Evolutionary conservation across 2,797 vertebrate genomes (phyloP).

Genomic region (Xerus rutilus): DNA sequence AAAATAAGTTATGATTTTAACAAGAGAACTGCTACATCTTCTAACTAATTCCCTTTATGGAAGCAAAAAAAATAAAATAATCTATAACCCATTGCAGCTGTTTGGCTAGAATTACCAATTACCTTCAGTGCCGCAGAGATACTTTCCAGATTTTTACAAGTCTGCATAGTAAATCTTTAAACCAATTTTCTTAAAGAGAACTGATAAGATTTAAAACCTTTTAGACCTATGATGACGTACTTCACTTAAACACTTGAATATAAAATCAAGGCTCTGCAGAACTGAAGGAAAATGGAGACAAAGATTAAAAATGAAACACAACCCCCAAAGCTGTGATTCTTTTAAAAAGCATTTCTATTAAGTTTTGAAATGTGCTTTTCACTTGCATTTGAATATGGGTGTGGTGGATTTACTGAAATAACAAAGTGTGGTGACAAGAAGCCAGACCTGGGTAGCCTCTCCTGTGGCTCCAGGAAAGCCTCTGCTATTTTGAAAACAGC

Average conservation of each 20-base stretch:
- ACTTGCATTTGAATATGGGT: conserved; percentile 10
- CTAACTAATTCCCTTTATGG: conserved; percentile 67
- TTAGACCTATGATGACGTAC: conserved; percentile 59
- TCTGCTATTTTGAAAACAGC: not conserved
- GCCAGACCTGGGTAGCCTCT: not conserved
- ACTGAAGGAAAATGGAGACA: conserved; percentile 41
- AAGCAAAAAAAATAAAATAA: conserved; percentile 75
- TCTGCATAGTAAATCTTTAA: conserved; percentile 74
- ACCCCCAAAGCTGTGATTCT: conserved; percentile 39
- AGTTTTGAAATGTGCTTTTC: conserved; percentile 56
- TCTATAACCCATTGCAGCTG: not conserved
- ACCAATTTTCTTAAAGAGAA: conserved; percentile 76
- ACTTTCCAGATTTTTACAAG: conserved; percentile 74
- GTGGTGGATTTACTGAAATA: conserved; percentile 7
- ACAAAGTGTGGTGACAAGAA: conserved; percentile 1
- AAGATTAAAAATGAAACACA: conserved; percentile 68
- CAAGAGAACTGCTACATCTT: conserved; percentile 66
- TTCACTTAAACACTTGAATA: conserved; percentile 66
- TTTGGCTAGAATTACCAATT: conserved; percentile 76
- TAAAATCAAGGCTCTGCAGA: conserved; percentile 67
- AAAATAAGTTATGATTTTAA: conserved; percentile 68
- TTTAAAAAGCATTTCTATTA: conserved; percentile 60
- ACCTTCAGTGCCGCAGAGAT: conserved; percentile 67
- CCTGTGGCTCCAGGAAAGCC: not conserved
- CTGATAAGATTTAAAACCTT: conserved; percentile 74